phyloP scores from a whole-genome alignment of 2,113 vertebrate species.

The Pollimyrus isidori region DNA sequence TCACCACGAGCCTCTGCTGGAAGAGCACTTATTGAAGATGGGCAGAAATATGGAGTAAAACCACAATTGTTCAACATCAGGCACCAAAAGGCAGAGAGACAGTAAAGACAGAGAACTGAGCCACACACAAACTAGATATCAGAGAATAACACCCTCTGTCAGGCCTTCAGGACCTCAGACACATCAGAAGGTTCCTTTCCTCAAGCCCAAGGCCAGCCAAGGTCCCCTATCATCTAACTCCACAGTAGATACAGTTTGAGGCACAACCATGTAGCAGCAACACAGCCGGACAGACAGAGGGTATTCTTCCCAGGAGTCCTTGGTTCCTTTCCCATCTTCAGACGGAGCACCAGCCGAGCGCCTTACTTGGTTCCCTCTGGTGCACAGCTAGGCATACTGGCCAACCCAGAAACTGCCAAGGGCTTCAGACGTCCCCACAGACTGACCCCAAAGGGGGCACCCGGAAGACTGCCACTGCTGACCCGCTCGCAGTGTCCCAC shows the following conservation, averaged over 20 bases:
- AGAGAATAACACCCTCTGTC: background rate
- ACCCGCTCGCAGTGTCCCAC: constrained; percentile 18
- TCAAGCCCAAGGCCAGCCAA: background rate
- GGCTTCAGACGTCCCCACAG: background rate
- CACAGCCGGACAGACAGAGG: constrained; percentile 18
- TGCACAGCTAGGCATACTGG: constrained; percentile 37
- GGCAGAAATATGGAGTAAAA: background rate
- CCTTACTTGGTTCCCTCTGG: constrained; percentile 50
- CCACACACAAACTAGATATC: background rate
- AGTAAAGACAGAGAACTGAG: background rate
- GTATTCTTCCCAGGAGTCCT: constrained; percentile 67
- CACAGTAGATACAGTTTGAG: background rate
- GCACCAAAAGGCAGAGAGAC: background rate
- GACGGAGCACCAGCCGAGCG: constrained; percentile 40
- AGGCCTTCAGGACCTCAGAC: background rate
- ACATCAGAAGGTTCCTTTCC: background rate
- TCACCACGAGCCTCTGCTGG: background rate
- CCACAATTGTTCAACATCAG: background rate
- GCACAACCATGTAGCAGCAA: background rate
- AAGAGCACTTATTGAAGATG: background rate
- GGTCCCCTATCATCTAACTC: background rate
- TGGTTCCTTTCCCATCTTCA: constrained; percentile 47
- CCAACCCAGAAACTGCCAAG: constrained; percentile 30
- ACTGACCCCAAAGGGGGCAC: constrained; percentile 38
- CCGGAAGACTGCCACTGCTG: constrained; percentile 24